Percentiles rank a stretch among this genome's conserved stretches.
These are phyloP conservation scores for Whitmania pigra DNA, from an alignment of 1,140 invertebrate species.

Conservation along the genomic window DNA sequence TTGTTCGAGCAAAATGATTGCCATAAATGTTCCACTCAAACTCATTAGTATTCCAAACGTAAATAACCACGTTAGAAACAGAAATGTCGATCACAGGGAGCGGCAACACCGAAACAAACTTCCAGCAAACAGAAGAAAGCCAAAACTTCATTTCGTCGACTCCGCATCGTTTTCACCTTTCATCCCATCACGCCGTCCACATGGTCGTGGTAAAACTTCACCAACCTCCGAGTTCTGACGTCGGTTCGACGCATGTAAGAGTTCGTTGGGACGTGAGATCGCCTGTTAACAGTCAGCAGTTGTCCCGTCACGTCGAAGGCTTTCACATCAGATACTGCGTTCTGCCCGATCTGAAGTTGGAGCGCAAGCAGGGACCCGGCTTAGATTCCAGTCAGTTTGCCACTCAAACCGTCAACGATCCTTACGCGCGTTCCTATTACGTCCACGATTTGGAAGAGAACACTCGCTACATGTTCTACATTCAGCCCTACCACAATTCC, in stretches of 20 bases:
- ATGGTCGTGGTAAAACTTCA: slow-evolving; percentile 63
- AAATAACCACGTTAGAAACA: background rate
- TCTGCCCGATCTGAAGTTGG: slow-evolving; percentile 48
- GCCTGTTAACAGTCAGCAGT: slow-evolving; percentile 25
- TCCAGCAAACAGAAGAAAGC: background rate
- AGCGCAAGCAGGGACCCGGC: slow-evolving; percentile 26
- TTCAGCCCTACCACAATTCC: slow-evolving; percentile 47
- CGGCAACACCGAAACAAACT: background rate
- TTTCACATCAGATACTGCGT: slow-evolving; percentile 77
- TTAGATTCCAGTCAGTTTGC: slow-evolving; percentile 26
- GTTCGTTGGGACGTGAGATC: slow-evolving; percentile 65
- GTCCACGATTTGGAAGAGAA: slow-evolving; percentile 64
- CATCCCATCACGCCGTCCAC: slow-evolving; percentile 47
- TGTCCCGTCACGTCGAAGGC: slow-evolving; percentile 57
- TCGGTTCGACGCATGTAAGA: slow-evolving; percentile 66
- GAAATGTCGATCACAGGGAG: slow-evolving; percentile 11
- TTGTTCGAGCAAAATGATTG: background rate
- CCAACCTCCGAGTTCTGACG: slow-evolving; percentile 59
- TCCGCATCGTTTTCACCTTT: slow-evolving; percentile 19
- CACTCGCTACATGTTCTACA: slow-evolving; percentile 65
- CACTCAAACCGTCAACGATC: slow-evolving; percentile 30
- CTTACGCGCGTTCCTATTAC: slow-evolving; percentile 46
- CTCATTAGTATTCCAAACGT: background rate
- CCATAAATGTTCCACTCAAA: background rate
- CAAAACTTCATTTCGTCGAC: background rate